Evolutionary conservation across 2,113 vertebrate species (phyloP).

Genomic region (Centropus unirufus): DNA sequence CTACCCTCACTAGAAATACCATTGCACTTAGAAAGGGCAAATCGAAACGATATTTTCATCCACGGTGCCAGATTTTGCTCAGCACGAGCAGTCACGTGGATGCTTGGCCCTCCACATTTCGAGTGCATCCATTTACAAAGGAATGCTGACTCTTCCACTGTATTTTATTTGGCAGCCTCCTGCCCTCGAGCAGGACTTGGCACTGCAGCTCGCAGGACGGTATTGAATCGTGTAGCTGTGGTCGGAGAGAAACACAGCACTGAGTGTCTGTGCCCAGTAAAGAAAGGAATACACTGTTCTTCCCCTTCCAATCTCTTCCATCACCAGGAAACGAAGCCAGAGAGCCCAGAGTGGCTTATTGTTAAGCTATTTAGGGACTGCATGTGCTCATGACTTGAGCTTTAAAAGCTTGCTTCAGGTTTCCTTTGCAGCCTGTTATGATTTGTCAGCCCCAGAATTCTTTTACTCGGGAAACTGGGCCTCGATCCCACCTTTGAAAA

Average conservation of each 20-base stretch:
- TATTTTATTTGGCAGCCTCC: slow-evolving; percentile 42
- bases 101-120: background rate
- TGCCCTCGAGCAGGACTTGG: slow-evolving; percentile 42
- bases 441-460: slow-evolving; percentile 5
- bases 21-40: slow-evolving; percentile 9
- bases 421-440: slow-evolving; percentile 30
- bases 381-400: background rate
- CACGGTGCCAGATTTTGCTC: background rate
- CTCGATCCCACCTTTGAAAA: background rate
- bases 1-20: background rate
- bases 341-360: slow-evolving; percentile 15
- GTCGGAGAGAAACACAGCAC: background rate
- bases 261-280: background rate
- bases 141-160: slow-evolving; percentile 31
- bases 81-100: background rate
- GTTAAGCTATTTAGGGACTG: slow-evolving; percentile 23
- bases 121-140: slow-evolving; percentile 29
- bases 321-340: slow-evolving; percentile 35
- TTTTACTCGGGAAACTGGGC: background rate
- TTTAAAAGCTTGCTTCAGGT: slow-evolving; percentile 10
- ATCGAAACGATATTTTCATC: slow-evolving; percentile 28
- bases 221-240: background rate
- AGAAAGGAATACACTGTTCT: background rate
- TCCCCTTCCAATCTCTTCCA: slow-evolving; percentile 16
- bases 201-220: background rate